Evolutionary conservation across 1,140 invertebrate species (phyloP), one percentile per base, ranked within the genome.

Genomic region (Phenacoccus solenopsis): DNA sequence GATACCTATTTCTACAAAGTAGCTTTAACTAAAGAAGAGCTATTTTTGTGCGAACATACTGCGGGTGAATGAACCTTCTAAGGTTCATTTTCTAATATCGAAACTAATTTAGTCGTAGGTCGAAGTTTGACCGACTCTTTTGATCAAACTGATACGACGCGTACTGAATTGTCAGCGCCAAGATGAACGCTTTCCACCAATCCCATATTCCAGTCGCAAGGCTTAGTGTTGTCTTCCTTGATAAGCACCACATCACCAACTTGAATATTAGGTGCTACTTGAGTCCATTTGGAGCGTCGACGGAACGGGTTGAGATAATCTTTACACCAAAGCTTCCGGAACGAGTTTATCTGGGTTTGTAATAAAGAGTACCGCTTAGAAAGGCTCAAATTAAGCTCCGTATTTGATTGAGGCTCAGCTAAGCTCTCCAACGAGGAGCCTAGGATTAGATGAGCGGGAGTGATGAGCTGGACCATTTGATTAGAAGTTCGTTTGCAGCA

Each of bases 231-330:
- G 12, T 13, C 13, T 5, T 24, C 21, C 22, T 67, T 68, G 10
- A 70, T 70, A 5, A 70, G 10, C 22, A 70, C 69, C 21, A 70
- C 10, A 9, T 21, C 10, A 22, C 56, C 56, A 21, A 57, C n/a
- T 70, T 24, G 20, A 10, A 70, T 25, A 68, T 70, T 70, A 30
- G 68, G 9, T 2, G 10, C 4, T 24, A 5, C 4, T 5, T 13
- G 20, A 28, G 20, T 28, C 76, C 76, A 78, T 69, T 77, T 78
- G 16, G 16, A 27, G 3, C 75, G 30, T 27, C 70, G 24, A 24
- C 75, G 74, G 0, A 79, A 69, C 30, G 72, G 56, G 20, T 69
- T 68, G 0, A 79, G 20, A 71, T 80, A 79, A 59, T 80, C 79
- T 20, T 28, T 70, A 13, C 22, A 27, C 77, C 76, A 79, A 38